A percentile compares a stretch with the other conserved stretches of the same genome.
These are phyloP conservation scores for Lithobates pipiens DNA, from an alignment of 2,797 vertebrate species.

Conservation along the genomic window DNA sequence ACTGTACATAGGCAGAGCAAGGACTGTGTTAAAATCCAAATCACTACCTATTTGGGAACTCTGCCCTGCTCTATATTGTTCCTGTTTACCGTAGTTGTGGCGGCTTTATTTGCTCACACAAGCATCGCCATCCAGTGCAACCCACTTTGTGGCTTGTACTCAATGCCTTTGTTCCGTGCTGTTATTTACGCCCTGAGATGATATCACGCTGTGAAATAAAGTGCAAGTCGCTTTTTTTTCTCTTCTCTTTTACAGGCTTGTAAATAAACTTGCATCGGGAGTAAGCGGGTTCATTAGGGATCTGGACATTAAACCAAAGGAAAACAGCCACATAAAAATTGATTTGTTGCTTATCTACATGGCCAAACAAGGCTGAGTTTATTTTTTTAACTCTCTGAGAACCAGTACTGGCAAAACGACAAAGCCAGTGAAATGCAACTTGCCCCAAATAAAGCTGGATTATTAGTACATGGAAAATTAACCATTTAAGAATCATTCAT, in stretches of 20 bases:
- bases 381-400: slow-evolving; percentile 27
- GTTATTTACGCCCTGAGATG: slow-evolving; percentile 51
- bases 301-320: slow-evolving; percentile 60
- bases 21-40: not conserved
- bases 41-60: not conserved
- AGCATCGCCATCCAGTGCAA: slow-evolving; percentile 1
- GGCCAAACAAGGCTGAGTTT: slow-evolving; percentile 32
- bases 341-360: slow-evolving; percentile 52
- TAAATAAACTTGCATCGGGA: slow-evolving; percentile 61
- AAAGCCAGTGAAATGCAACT: not conserved
- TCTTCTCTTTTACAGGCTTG: slow-evolving; percentile 53
- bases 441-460: no score
- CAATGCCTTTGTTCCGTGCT: slow-evolving; percentile 28
- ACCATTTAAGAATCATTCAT: no score
- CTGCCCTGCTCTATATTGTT: not conserved
- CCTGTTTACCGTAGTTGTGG: not conserved
- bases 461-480: no score
- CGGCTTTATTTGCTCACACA: slow-evolving; percentile 23
- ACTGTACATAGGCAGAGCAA: not conserved
- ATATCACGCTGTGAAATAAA: slow-evolving; percentile 55
- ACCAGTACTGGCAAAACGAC: not conserved
- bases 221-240: slow-evolving; percentile 16
- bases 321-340: slow-evolving; percentile 61
- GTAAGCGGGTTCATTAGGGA: slow-evolving; percentile 60
- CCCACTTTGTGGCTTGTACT: slow-evolving; percentile 23